Evolutionary conservation across 1,140 invertebrate genomes (phyloP).

Genomic region (Lepidurus arcticus): DNA sequence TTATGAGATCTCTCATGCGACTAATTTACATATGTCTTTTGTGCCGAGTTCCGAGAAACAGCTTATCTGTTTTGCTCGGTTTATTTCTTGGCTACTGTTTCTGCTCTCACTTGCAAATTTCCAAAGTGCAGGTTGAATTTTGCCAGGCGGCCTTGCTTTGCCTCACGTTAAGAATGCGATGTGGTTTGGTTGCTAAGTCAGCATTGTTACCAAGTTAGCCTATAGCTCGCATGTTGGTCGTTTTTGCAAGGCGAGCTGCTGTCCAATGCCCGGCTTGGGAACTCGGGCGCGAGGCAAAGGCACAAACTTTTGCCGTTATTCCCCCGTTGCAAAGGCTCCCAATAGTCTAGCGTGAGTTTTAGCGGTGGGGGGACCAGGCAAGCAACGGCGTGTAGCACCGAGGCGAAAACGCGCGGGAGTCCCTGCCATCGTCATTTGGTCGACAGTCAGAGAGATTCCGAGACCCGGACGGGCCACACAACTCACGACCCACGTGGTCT

Average conservation of each 20-base stretch:
- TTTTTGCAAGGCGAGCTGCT: constrained; percentile 11
- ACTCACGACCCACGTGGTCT: not conserved
- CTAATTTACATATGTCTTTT: not conserved
- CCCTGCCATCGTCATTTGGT: not conserved
- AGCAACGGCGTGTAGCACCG: not conserved
- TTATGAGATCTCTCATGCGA: not conserved
- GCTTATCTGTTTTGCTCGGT: not conserved
- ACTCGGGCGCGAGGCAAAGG: not conserved
- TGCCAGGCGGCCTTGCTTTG: not conserved
- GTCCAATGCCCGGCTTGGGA: constrained; percentile 10
- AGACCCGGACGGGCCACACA: not conserved
- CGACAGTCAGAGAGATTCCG: not conserved
- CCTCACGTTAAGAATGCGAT: not conserved
- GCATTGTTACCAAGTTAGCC: constrained; percentile 18
- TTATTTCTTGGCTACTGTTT: not conserved
- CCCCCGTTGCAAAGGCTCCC: not conserved
- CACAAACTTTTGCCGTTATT: constrained; percentile 6
- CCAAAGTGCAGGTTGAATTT: not conserved
- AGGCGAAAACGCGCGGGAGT: constrained; percentile 6
- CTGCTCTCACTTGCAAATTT: constrained; percentile 1
- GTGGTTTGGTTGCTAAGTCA: constrained; percentile 1
- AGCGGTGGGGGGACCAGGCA: not conserved
- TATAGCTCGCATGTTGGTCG: constrained; percentile 9
- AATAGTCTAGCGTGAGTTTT: constrained; percentile 1
- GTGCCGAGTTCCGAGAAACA: not conserved